Evolutionary conservation across 2,113 vertebrate species (phyloP), one percentile per base, ranked within the genome.

Genomic region (Cinclus mexicanus): DNA sequence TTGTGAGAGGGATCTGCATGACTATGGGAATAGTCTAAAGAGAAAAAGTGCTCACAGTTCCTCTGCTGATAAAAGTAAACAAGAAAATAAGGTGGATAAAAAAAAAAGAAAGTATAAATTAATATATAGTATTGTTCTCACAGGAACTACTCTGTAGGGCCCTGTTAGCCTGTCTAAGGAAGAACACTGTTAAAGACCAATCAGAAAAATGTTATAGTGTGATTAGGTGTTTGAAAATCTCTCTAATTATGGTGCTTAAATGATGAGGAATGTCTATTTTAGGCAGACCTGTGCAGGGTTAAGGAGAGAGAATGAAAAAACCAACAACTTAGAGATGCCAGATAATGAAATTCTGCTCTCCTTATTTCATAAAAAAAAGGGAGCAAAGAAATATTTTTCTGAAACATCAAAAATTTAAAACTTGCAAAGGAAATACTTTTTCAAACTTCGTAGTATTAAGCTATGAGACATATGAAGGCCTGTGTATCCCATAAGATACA

Each of bases 201-300:
- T 90, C 50, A 94, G 83, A 80, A 60, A 88, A 88, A 46, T 46
- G n/a, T 77, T 61, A 60, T 41, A 60, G 37, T 2, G 1, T 75
- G 84, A 89, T 87, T 87, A 87, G 11, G 15, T 64, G 25, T 93
- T 87, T 75, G 52, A 87, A 96, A 94, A 76, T 79, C 56, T 74
- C 77, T 83, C 31, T 80, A 76, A 95, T 88, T 59, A 77, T 39
- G 46, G 61, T 60, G 50, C n/a, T 80, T 70, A 56, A 93, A 53
- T 59, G 28, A 65, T 50, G 39, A 12, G 11, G 9, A 90, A 10
- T 42, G 9, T 83, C 67, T 95, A 55, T 94, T 90, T 90, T 63
- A 74, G 67, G 53, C 11, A 7, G 55, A 80, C 17, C 8, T 65
- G 12, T 57, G 15, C 10, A 68, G n/a, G 22, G 10, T 26, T 57